phyloP scores from a whole-genome alignment of 2,888 invertebrate genomes.

The Metellina segmentata region DNA sequence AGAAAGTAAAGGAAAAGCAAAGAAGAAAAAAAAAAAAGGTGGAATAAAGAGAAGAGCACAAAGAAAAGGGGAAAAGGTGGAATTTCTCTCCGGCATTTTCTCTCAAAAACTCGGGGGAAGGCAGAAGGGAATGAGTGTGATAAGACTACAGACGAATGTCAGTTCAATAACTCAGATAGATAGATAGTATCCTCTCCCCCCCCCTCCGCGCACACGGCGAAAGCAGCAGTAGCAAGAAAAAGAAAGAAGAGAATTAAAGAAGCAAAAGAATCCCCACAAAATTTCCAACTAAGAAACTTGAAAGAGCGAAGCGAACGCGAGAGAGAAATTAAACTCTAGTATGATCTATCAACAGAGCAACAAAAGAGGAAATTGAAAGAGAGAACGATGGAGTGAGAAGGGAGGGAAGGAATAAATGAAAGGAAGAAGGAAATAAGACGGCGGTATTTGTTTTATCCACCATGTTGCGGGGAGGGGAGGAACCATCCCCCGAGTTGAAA shows the following conservation, averaged over 20 bases:
- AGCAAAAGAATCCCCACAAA: constrained; percentile 65
- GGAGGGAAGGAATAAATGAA: constrained; percentile 66
- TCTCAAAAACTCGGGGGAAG: constrained; percentile 57
- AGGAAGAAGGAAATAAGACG: constrained; percentile 74
- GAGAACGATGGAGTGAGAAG: constrained; percentile 36
- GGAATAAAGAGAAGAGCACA: not conserved
- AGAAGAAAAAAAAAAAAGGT: constrained; percentile 16
- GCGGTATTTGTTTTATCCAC: constrained; percentile 76
- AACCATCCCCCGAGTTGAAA: constrained; percentile 57
- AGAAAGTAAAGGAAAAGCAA: not conserved
- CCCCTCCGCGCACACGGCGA: not conserved
- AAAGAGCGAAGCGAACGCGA: constrained; percentile 46
- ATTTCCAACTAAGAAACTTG: constrained; percentile 76
- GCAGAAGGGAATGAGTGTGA: constrained; percentile 64
- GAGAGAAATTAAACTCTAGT: constrained; percentile 75
- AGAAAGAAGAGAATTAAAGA: constrained; percentile 46
- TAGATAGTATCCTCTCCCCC: constrained; percentile 60
- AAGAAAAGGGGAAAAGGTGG: constrained; percentile 42
- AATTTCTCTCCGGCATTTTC: constrained; percentile 66
- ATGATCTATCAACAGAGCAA: constrained; percentile 76
- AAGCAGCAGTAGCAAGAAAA: not conserved
- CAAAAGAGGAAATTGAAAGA: constrained; percentile 73
- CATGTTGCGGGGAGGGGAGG: constrained; percentile 33
- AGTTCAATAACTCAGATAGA: constrained; percentile 76
- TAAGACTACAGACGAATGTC: constrained; percentile 69